These are phyloP conservation scores for Trimorus sp. DNA, from an alignment of 2,888 invertebrate genomes.

Conservation along the genomic window DNA sequence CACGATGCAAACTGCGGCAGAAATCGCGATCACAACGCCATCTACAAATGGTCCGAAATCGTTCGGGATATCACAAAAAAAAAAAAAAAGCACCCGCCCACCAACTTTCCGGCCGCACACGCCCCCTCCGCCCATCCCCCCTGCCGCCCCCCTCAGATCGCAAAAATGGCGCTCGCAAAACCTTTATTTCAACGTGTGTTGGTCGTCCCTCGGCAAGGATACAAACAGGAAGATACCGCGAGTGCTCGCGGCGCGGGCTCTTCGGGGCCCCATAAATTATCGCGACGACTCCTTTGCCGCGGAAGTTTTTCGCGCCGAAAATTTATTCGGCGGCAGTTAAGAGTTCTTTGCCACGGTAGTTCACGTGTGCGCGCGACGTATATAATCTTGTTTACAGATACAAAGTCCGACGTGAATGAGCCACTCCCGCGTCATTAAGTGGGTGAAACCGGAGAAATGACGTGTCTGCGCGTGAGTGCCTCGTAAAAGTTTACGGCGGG, in stretches of 20 bases:
- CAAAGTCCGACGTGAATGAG: slow-evolving; percentile 63
- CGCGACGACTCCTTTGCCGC: slow-evolving; percentile 56
- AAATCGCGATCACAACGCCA: no score
- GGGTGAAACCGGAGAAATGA: slow-evolving; percentile 66
- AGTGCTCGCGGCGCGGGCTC: slow-evolving; percentile 44
- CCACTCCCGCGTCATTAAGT: slow-evolving; percentile 67
- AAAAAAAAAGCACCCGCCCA: no score
- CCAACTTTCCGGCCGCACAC: no score
- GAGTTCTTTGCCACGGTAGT: slow-evolving; percentile 67
- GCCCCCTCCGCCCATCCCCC: no score
- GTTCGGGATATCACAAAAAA: no score
- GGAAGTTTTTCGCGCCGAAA: slow-evolving; percentile 65
- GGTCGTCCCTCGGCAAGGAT: slow-evolving; percentile 51
- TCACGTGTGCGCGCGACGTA: slow-evolving; percentile 66
- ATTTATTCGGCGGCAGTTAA: slow-evolving; percentile 68
- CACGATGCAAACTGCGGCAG: no score
- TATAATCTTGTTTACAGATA: slow-evolving; percentile 69
- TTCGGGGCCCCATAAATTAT: slow-evolving; percentile 59
- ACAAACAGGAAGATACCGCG: slow-evolving; percentile 52
- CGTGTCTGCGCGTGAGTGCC: slow-evolving; percentile 61
- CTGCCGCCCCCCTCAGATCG: background rate
- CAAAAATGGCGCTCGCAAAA: slow-evolving; percentile 42
- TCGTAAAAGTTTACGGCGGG: slow-evolving; percentile 66
- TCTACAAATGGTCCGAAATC: no score
- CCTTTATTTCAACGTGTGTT: slow-evolving; percentile 54